A percentile compares a stretch with the other conserved stretches of the same genome.
phyloP scores from a whole-genome alignment of 2,797 vertebrate genomes.

The Emys orbicularis region DNA sequence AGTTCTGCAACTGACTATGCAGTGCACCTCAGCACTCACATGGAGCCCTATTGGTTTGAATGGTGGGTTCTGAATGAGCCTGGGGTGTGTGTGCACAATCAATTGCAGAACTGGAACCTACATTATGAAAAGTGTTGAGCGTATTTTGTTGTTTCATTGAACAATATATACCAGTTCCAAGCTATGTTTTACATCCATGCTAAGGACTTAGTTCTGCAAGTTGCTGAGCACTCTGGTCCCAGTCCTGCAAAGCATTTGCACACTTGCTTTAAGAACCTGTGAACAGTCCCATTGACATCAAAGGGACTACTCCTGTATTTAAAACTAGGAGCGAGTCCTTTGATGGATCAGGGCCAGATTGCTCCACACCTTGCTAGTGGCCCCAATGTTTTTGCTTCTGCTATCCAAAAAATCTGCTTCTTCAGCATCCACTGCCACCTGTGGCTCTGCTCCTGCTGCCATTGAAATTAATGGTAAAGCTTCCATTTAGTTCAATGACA shows the following conservation, averaged over 20 bases:
- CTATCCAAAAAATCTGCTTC: background rate
- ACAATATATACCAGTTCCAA: background rate
- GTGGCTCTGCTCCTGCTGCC: background rate
- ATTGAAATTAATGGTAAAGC: background rate
- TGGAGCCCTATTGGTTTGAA: background rate
- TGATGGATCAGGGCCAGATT: background rate
- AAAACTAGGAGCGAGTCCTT: background rate
- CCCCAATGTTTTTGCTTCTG: background rate
- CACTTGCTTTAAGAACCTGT: background rate
- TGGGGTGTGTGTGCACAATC: background rate
- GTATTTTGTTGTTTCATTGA: background rate
- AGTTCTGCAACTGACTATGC: constrained; percentile 15
- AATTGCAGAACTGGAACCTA: background rate
- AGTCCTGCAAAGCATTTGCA: background rate
- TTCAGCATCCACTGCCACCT: background rate
- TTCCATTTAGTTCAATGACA: background rate
- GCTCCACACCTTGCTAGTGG: background rate
- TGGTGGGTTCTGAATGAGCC: background rate
- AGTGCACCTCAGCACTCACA: constrained; percentile 12
- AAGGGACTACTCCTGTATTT: background rate
- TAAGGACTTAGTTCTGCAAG: background rate
- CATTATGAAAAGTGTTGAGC: background rate
- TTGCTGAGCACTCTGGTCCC: background rate
- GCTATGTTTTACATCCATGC: background rate
- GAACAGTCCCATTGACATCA: background rate